A percentile compares a stretch with the other conserved stretches of the same genome.
Conservation (phyloP, 2,888 invertebrate genomes). For the Drosophila nr. perissopoda region DNA sequence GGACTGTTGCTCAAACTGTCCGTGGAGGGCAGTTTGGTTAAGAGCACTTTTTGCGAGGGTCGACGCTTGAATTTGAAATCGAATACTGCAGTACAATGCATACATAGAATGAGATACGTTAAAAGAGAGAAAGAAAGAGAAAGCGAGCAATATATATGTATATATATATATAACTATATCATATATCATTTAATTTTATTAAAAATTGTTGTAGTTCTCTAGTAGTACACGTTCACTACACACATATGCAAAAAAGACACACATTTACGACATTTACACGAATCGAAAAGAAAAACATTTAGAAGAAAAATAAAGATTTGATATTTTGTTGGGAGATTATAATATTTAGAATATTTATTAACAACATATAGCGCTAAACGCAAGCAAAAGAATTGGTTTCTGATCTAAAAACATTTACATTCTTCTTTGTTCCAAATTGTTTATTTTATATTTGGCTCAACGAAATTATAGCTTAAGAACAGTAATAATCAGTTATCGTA, state of each 20-base stretch:
- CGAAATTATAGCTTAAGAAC: neutral
- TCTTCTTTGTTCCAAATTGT: neutral
- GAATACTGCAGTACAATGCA: conserved; percentile 72
- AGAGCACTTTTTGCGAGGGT: conserved; percentile 86
- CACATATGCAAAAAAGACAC: neutral
- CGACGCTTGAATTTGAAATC: conserved; percentile 85
- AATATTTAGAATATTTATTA: neutral
- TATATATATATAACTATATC: conserved; percentile 18
- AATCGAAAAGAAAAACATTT: conserved; percentile 6
- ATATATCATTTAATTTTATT: conserved; percentile 6
- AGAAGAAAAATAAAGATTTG: neutral
- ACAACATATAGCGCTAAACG: neutral
- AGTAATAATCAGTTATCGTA: neutral
- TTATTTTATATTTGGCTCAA: neutral
- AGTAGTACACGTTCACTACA: conserved; percentile 6
- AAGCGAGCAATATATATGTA: conserved; percentile 53
- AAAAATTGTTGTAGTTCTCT: conserved; percentile 7
- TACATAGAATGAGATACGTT: conserved; percentile 55
- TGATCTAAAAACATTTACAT: neutral
- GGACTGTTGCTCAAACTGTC: conserved; percentile 87
- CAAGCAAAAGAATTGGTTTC: neutral
- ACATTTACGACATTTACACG: conserved; percentile 26
- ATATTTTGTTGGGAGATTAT: neutral
- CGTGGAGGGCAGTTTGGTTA: conserved; percentile 87
- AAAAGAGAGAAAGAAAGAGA: conserved; percentile 53